phyloP scores from a whole-genome alignment of 1,140 invertebrate genomes.

The Hirudo medicinalis region DNA sequence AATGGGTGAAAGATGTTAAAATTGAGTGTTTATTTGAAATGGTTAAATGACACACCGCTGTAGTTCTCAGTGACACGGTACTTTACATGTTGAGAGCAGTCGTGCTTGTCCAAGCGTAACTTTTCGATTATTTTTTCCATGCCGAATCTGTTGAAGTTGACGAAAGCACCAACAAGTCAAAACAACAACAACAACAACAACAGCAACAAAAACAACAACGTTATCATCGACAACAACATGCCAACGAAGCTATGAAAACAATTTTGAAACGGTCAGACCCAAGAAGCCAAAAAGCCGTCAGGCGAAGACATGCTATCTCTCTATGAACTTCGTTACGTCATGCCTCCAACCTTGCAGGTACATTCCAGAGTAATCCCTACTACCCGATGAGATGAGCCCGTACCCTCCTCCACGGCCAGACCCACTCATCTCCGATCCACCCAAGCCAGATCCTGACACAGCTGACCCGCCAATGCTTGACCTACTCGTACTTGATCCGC shows the following conservation, averaged over 20 bases:
- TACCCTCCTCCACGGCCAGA: too few relatives aligned
- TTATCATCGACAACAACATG: neutral
- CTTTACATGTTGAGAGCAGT: neutral
- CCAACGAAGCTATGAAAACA: neutral
- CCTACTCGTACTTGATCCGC: too few relatives aligned
- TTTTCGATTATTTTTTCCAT: neutral
- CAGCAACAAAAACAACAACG: neutral
- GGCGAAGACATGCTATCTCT: neutral
- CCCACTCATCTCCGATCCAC: too few relatives aligned
- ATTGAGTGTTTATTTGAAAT: too few relatives aligned
- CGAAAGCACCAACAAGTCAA: neutral
- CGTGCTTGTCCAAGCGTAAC: neutral
- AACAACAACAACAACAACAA: neutral
- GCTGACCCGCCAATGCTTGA: too few relatives aligned
- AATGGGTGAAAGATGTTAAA: neutral
- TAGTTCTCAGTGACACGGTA: neutral
- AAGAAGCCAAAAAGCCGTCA: neutral
- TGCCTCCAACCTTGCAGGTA: too few relatives aligned
- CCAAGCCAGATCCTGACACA: too few relatives aligned
- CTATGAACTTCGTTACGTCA: neutral
- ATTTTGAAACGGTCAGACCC: neutral
- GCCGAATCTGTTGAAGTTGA: neutral
- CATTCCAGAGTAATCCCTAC: too few relatives aligned
- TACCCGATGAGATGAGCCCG: too few relatives aligned
- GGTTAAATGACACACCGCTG: neutral